Conservation (phyloP, 2,888 invertebrate genomes). For the Phyto melanocephala region DNA sequence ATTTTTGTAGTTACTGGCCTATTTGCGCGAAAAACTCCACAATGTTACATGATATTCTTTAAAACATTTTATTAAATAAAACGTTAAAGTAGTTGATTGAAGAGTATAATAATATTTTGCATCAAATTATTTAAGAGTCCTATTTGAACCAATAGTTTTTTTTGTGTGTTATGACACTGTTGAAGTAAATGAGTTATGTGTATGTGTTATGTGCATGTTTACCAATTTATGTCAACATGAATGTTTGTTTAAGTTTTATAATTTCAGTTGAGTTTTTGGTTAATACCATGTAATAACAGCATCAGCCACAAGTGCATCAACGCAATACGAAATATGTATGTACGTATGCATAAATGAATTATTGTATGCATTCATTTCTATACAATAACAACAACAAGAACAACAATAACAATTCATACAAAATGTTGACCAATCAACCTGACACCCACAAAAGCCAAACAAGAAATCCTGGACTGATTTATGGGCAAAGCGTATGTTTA, state of each 20-base stretch:
- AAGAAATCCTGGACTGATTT: constrained; percentile 42
- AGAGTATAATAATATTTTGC: too few species aligned
- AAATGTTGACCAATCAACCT: constrained; percentile 55
- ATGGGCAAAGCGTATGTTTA: background rate
- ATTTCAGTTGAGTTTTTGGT: constrained; percentile 45
- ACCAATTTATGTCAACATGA: constrained; percentile 45
- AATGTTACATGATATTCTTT: too few species aligned
- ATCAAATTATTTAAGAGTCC: too few species aligned
- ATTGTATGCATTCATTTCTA: constrained; percentile 27
- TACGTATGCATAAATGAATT: too few species aligned
- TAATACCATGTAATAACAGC: constrained; percentile 43
- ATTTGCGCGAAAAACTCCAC: too few species aligned
- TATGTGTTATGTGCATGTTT: too few species aligned
- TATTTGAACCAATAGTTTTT: too few species aligned
- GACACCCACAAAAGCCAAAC: constrained; percentile 55
- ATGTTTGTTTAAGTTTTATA: constrained; percentile 45
- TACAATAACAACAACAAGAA: constrained; percentile 15
- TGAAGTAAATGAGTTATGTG: too few species aligned
- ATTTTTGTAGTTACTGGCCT: too few species aligned
- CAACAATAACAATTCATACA: constrained; percentile 35
- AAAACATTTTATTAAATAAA: too few species aligned
- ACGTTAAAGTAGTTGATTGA: too few species aligned
- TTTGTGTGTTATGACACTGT: too few species aligned
- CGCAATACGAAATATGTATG: constrained; percentile 12
- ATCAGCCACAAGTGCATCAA: constrained; percentile 50